Evolutionary conservation across 2,113 vertebrate genomes (phyloP), one percentile per base, ranked within the genome.

Genomic region (Misgurnus anguillicaudatus): DNA sequence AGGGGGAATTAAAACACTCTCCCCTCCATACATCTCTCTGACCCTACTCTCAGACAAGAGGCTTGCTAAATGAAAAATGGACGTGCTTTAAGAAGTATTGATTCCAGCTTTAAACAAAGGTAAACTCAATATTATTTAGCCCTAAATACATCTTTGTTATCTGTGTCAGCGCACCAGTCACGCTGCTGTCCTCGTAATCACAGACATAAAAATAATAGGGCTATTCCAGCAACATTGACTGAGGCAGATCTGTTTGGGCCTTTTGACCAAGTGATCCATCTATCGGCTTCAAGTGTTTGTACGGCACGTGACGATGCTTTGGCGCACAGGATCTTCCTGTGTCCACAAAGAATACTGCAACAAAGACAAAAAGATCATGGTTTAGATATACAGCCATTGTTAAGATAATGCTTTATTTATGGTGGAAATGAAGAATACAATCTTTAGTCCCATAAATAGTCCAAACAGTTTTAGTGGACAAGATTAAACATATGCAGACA

Each of bases 131-230:
- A 93, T 94, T 94, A 94, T 92, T 93, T 94, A 93, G 90, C 89
- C 84, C 91, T 91, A 94, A 94, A 94, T 94, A 93, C 90, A 93
- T 94, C 93, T 94, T 94, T 92, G 93, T 94, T 94, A 94, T 93
- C 92, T 90, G 89, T 80, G 89, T 89, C 55, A 83, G 85, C 91
- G 88, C 87, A 77, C 80, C 87, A 91, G 90, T 90, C 89, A 89
- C 90, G 83, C 86, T 88, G 89, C 89, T 86, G 91, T 90, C 89
- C 90, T 90, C 85, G 89, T 93, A 93, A 94, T 94, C 91, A 86
- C 88, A 85, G 89, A 91, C 91, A 91, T 93, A 93, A 92, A 94
- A 93, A 94, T 92, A 92, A 93, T 91, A 91, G 89, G 86, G 84
- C 92, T 91, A 92, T 93, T 91, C 91, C 88, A 87, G 68, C 80